phyloP scores from a whole-genome alignment of 2,113 vertebrate genomes.

The human region GRCh38 chr6:73690001-73690500 shows the following conservation, averaged over 20 bases:
- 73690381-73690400: not conserved
- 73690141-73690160: not conserved
- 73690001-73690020: not conserved
- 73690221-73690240: not conserved
- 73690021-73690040: not conserved
- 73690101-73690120: not conserved
- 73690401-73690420: not conserved
- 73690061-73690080: not conserved
- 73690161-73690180: not conserved
- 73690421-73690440: too few relatives aligned
- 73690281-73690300: constrained; percentile 29
- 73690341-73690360: constrained; percentile 44
- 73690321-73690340: not conserved
- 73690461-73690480: too few relatives aligned
- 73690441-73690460: too few relatives aligned
- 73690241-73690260: constrained; percentile 9
- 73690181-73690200: not conserved
- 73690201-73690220: constrained; percentile 18
- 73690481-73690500: too few relatives aligned
- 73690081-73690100: not conserved
- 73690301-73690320: not conserved
- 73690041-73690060: not conserved
- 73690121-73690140: not conserved
- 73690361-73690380: not conserved
- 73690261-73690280: constrained; percentile 32